Evolutionary conservation across 2,113 vertebrate genomes (phyloP), one percentile per base, ranked within the genome.

Genomic region (Epinephelus moara): DNA sequence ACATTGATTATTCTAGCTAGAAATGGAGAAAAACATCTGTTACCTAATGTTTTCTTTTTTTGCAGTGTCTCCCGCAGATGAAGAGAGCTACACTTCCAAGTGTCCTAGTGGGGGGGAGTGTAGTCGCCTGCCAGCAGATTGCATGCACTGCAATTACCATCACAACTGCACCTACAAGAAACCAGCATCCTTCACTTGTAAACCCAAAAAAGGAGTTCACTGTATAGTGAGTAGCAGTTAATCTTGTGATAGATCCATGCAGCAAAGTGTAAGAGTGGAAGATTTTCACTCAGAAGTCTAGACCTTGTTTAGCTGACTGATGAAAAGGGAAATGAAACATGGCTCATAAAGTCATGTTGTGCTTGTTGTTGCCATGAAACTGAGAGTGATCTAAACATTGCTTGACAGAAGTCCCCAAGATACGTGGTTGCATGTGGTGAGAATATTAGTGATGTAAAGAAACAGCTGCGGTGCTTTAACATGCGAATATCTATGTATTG

Each of bases 21-120:
- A 59, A 42, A 73, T 50, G 3, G 9, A 15, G 15, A 2, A 50
- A 45, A 27, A 47, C 19, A 21, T 6, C 11, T 70, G 23, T 75
- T 71, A 74, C 47, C 30, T 18, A 13, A 3, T 77, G 27, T 62
- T 78, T 64, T 13, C 25, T 69, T 6, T 87, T 87, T 66, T 85
- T 83, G 11, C 86, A 96, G 95, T 66, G 8, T 80, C 92, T 57
- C 86, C 91, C 21, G 33, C 55, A 57, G 85, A 81, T n/a, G 73
- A 84, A 2, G 88, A 93, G 30, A 82, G 56, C 80, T 86, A 94
- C 78, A 25, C 78, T 4, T 79, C 85, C 15, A 93, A 95, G 64
- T 99, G 98, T 91, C 98, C 98, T 0, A 99, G 98, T 86, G 96
- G 96, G 1, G 97, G 97, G 7, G 82, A 93, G 23, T 99, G 98